Conservation (phyloP, 2,113 vertebrate genomes). For the Notarius lentiginosus region DNA sequence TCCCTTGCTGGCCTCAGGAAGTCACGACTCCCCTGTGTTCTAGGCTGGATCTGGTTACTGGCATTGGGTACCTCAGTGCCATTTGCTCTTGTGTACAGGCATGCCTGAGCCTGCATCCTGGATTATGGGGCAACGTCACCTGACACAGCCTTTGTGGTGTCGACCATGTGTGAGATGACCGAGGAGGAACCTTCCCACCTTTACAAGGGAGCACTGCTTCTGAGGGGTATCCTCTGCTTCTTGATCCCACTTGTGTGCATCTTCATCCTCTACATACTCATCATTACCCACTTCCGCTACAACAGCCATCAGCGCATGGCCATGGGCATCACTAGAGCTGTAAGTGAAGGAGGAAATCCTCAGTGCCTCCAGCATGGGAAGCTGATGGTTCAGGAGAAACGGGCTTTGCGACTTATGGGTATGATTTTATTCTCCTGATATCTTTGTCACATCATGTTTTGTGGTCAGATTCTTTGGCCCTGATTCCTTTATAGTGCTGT, state of each 20-base stretch:
- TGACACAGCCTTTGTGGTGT: constrained; percentile 67
- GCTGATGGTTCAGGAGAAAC: constrained; percentile 69
- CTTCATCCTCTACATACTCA: constrained; percentile 72
- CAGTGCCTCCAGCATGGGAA: constrained; percentile 62
- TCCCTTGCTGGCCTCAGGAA: constrained; percentile 70
- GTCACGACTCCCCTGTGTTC: constrained; percentile 64
- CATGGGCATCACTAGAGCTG: constrained; percentile 64
- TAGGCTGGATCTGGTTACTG: constrained; percentile 68
- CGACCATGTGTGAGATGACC: constrained; percentile 77
- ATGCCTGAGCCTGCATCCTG: constrained; percentile 70
- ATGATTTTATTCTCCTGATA: constrained; percentile 33
- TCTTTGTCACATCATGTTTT: background rate
- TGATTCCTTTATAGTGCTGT: background rate
- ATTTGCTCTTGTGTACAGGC: constrained; percentile 73
- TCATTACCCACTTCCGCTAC: constrained; percentile 65
- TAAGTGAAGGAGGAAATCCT: constrained; percentile 51
- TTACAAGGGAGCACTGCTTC: constrained; percentile 71
- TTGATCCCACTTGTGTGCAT: constrained; percentile 71
- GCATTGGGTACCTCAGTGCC: constrained; percentile 70
- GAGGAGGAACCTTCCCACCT: constrained; percentile 70
- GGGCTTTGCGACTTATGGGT: constrained; percentile 76
- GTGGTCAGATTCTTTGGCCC: background rate
- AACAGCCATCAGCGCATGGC: constrained; percentile 69
- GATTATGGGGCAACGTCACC: constrained; percentile 69
- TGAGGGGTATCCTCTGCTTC: constrained; percentile 71